These are phyloP conservation scores for Chaetura pelagica DNA, from an alignment of 2,113 vertebrate species.

Conservation along the genomic window DNA sequence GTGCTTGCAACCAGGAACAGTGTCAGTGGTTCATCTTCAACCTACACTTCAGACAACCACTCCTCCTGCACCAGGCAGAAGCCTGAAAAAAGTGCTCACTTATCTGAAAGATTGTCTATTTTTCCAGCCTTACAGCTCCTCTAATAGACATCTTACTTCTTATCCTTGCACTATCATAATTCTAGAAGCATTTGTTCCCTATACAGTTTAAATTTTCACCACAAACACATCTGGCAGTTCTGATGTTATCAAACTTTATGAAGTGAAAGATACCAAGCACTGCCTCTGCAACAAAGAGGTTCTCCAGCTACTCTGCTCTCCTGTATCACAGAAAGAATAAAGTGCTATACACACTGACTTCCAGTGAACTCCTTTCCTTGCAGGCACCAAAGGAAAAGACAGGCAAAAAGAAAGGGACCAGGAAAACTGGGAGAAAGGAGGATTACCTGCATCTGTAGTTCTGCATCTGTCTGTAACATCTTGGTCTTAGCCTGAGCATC, in stretches of 20 bases:
- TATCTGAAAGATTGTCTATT: background rate
- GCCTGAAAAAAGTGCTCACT: background rate
- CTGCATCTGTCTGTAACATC: slow-evolving; percentile 97
- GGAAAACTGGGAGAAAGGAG: background rate
- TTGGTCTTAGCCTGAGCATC: slow-evolving; percentile 98
- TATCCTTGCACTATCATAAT: background rate
- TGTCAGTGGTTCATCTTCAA: background rate
- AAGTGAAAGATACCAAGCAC: background rate
- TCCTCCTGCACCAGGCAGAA: background rate
- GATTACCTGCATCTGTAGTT: slow-evolving; percentile 96
- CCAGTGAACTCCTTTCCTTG: background rate
- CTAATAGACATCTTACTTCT: background rate
- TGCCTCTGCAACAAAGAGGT: background rate
- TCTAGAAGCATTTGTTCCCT: background rate
- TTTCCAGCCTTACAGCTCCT: background rate
- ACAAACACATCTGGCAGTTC: background rate
- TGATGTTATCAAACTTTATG: background rate
- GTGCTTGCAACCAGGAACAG: background rate
- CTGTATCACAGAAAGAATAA: background rate
- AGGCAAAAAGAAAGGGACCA: background rate
- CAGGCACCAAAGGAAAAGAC: background rate
- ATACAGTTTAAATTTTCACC: background rate
- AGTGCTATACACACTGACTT: background rate
- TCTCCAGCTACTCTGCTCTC: background rate
- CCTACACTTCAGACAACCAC: background rate